Evolutionary conservation across 2,113 vertebrate genomes (phyloP).

Genomic region (Xenus cinereus): DNA sequence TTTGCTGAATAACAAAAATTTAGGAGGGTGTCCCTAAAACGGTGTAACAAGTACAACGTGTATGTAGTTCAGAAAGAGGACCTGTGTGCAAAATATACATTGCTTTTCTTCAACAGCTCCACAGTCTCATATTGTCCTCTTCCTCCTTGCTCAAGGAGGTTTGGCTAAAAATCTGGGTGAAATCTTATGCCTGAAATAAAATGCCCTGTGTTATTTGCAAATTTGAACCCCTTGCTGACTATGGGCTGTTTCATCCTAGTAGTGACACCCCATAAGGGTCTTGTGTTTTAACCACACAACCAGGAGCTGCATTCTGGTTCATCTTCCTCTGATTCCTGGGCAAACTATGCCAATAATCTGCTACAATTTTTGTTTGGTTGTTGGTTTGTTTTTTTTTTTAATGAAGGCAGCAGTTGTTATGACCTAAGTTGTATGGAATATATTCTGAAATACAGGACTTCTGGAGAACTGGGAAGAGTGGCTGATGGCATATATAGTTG

Average conservation of each 20-base stretch:
- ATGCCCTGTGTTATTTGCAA: not conserved
- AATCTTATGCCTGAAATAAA: not conserved
- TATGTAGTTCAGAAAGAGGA: not conserved
- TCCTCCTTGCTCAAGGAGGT: not conserved
- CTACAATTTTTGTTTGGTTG: not conserved
- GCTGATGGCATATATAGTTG: not conserved
- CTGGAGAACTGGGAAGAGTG: not conserved
- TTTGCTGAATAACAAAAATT: not conserved
- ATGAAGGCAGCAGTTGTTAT: not conserved
- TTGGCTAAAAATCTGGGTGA: not conserved
- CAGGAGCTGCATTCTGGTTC: not conserved
- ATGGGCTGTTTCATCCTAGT: not conserved
- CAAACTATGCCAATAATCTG: not conserved
- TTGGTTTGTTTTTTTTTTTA: not conserved
- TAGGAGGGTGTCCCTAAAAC: not conserved
- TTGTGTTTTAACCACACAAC: not conserved
- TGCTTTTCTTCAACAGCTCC: not conserved
- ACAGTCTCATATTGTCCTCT: not conserved
- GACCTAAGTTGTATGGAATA: not conserved
- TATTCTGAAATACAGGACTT: not conserved
- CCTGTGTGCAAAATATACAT: rapidly evolving
- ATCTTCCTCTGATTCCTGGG: not conserved
- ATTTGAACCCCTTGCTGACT: not conserved
- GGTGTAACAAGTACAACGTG: not conserved
- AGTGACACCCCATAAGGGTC: not conserved